phyloP scores from a whole-genome alignment of 2,797 vertebrate species.

The Arctocebus calabarensis region DNA sequence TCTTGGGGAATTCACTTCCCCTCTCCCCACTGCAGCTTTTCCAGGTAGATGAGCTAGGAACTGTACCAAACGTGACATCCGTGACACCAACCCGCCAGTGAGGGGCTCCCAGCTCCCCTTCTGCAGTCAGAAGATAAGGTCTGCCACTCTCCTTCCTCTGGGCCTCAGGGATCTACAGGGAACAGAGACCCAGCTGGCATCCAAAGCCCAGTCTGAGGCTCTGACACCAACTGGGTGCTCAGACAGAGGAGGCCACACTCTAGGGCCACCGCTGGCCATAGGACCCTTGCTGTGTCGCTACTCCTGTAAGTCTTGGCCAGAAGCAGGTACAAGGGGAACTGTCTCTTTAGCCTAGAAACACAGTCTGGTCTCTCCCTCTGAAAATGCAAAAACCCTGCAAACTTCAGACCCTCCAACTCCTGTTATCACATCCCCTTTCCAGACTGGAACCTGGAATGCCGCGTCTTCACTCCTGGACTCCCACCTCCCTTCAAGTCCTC shows the following conservation, averaged over 20 bases:
- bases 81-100: not conserved
- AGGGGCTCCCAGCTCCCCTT: not conserved
- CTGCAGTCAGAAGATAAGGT: not conserved
- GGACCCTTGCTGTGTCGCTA: not conserved
- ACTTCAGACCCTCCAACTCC: fast-evolving
- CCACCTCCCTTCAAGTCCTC: fast-evolving
- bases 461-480: not conserved
- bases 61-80: not conserved
- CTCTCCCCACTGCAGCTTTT: not conserved
- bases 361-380: not conserved
- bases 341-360: not conserved
- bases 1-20: not conserved
- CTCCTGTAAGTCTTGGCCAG: not conserved
- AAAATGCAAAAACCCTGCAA: not conserved
- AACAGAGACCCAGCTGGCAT: not conserved
- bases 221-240: not conserved
- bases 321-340: not conserved
- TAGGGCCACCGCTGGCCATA: not conserved
- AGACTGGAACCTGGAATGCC: not conserved
- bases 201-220: not conserved
- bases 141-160: not conserved
- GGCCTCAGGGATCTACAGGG: not conserved
- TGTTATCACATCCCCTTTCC: too few species aligned
- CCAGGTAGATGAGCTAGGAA: not conserved
- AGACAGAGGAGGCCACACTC: not conserved